Percentiles rank a stretch among this genome's conserved stretches.
phyloP scores from a whole-genome alignment of 2,888 invertebrate genomes.

The Drosophila suboccidentalis region DNA sequence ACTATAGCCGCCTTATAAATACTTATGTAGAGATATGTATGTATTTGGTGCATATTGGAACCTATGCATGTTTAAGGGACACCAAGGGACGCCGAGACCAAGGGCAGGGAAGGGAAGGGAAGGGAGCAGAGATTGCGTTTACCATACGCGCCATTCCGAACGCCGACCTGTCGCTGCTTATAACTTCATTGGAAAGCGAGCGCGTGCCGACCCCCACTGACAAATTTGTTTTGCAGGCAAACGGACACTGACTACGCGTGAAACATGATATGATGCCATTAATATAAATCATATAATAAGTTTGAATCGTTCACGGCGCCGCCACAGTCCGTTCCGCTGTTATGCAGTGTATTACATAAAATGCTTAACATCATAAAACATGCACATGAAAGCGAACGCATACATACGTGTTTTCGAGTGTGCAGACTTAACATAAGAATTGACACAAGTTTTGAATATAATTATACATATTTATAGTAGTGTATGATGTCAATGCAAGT shows the following conservation, averaged over 20 bases:
- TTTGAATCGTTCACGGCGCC: slow-evolving; percentile 60
- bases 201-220: slow-evolving; percentile 86
- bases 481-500: slow-evolving; percentile 2
- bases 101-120: not conserved
- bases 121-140: slow-evolving; percentile 31
- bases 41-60: not conserved
- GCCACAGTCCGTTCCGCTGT: slow-evolving; percentile 40
- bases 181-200: slow-evolving; percentile 73
- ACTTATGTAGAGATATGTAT: not conserved
- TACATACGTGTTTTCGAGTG: slow-evolving; percentile 33
- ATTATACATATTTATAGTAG: slow-evolving; percentile 9
- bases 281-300: slow-evolving; percentile 83
- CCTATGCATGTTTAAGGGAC: not conserved
- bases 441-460: slow-evolving; percentile 20
- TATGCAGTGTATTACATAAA: slow-evolving; percentile 42
- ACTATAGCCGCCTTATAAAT: slow-evolving; percentile 1
- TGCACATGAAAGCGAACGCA: slow-evolving; percentile 40
- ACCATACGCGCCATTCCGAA: slow-evolving; percentile 38
- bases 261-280: slow-evolving; percentile 83
- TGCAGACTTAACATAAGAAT: slow-evolving; percentile 25
- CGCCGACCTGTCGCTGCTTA: slow-evolving; percentile 64
- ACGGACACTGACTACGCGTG: slow-evolving; percentile 79
- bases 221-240: slow-evolving; percentile 83
- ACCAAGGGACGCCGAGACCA: not conserved
- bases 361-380: slow-evolving; percentile 40